These are phyloP conservation scores for Oscheius sp. DNA, from an alignment of 1,140 invertebrate species.

Conservation along the genomic window DNA sequence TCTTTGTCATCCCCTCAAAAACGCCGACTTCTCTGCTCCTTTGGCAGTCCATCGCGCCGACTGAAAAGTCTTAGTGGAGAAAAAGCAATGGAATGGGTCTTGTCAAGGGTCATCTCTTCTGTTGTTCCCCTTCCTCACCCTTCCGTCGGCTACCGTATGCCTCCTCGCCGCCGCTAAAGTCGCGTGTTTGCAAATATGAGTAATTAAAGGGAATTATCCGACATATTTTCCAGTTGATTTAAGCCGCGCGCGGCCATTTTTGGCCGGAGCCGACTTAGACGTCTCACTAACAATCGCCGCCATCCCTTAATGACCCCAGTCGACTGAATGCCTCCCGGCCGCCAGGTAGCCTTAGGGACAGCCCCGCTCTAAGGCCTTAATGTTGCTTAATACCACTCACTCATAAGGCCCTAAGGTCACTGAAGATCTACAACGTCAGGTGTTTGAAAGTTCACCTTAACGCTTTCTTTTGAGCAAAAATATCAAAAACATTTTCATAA, in stretches of 20 bases:
- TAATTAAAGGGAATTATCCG: conserved; percentile 14
- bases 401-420: too few species aligned
- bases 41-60: too few species aligned
- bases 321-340: not conserved
- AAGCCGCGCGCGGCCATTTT: conserved; percentile 5
- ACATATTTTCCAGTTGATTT: conserved; percentile 12
- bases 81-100: too few species aligned
- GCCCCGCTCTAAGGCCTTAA: too few species aligned
- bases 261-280: not conserved
- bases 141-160: not conserved
- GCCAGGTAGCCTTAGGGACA: not conserved
- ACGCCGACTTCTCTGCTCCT: not conserved
- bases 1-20: not conserved
- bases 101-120: not conserved
- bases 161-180: not conserved
- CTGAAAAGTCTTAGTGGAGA: too few species aligned
- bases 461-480: too few species aligned
- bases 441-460: too few species aligned
- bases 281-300: conserved; percentile 5
- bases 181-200: conserved; percentile 11
- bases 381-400: too few species aligned
- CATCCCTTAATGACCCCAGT: conserved; percentile 4
- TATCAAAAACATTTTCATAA: too few species aligned
- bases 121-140: not conserved
- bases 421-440: too few species aligned